phyloP scores from a whole-genome alignment of 2,888 invertebrate species.

The Agonopterix arenella region DNA sequence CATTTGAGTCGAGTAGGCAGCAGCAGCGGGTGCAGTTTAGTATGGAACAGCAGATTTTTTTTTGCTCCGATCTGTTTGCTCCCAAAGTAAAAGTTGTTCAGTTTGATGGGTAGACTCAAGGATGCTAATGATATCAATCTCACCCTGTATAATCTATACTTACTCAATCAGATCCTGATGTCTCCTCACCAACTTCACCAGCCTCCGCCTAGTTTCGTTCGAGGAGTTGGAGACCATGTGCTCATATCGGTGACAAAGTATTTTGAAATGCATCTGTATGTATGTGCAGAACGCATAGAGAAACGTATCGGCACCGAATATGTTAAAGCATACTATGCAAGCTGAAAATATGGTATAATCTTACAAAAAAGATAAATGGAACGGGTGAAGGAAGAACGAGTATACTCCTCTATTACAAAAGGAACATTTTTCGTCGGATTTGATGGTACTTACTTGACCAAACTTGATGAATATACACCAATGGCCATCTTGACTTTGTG shows the following conservation, averaged over 20 bases:
- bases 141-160: too few relatives aligned
- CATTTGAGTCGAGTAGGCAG: too few relatives aligned
- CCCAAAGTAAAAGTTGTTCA: too few relatives aligned
- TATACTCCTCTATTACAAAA: too few relatives aligned
- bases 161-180: constrained; percentile 51
- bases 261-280: constrained; percentile 48
- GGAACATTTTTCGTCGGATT: neutral
- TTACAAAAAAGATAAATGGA: neutral
- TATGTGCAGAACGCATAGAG: constrained; percentile 43
- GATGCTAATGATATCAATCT: too few relatives aligned
- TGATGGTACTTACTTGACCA: constrained; percentile 41
- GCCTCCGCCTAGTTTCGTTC: constrained; percentile 18
- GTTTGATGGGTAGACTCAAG: too few relatives aligned
- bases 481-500: constrained; percentile 26
- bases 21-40: too few relatives aligned
- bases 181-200: constrained; percentile 26
- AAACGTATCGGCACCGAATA: constrained; percentile 41
- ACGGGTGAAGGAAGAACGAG: neutral
- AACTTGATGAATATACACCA: constrained; percentile 45
- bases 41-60: too few relatives aligned
- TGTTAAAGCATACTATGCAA: constrained; percentile 27
- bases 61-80: too few relatives aligned
- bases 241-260: constrained; percentile 38
- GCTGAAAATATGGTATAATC: constrained; percentile 28
- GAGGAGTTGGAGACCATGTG: constrained; percentile 16